Percentiles rank a stretch among this genome's conserved stretches.
These are phyloP conservation scores for Tricholauxania praeusta DNA, from an alignment of 2,888 invertebrate genomes.

Conservation along the genomic window DNA sequence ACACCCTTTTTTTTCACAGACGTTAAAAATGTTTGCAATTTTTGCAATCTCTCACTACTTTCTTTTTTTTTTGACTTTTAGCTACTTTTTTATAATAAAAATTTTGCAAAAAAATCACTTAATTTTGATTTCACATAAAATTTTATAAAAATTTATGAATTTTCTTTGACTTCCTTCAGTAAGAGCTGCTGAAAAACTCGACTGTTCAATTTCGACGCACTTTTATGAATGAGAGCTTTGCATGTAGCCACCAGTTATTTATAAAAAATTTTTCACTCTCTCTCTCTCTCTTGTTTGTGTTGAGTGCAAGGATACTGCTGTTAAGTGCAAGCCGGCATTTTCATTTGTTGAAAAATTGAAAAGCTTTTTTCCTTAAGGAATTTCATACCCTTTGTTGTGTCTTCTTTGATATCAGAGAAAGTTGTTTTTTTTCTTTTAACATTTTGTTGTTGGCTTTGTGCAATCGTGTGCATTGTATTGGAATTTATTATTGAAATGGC, in stretches of 20 bases:
- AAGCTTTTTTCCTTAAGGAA: too few species aligned
- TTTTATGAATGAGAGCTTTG: slow-evolving; percentile 31
- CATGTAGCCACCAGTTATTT: not conserved
- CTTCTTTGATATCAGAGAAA: not conserved
- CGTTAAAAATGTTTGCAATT: slow-evolving; percentile 10
- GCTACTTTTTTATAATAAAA: not conserved
- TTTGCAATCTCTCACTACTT: not conserved
- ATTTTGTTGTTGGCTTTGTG: not conserved
- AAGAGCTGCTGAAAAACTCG: not conserved
- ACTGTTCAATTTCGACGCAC: slow-evolving; percentile 28
- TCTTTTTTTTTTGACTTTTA: not conserved
- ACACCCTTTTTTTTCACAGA: slow-evolving; percentile 23
- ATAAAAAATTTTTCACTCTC: not conserved
- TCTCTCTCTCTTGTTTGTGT: not conserved
- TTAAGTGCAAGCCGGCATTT: not conserved
- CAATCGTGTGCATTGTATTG: slow-evolving; percentile 6
- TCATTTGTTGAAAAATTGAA: too few species aligned
- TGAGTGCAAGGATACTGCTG: not conserved
- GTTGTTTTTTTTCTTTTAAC: not conserved
- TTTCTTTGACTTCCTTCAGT: too few species aligned
- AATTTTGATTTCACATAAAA: not conserved
- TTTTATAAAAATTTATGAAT: not conserved
- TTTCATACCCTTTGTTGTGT: too few species aligned
- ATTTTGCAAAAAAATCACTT: not conserved
- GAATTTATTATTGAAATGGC: not conserved